Percentiles rank a stretch among this genome's conserved stretches.
phyloP scores from a whole-genome alignment of 1,140 invertebrate species.

The Nephila pilipes region DNA sequence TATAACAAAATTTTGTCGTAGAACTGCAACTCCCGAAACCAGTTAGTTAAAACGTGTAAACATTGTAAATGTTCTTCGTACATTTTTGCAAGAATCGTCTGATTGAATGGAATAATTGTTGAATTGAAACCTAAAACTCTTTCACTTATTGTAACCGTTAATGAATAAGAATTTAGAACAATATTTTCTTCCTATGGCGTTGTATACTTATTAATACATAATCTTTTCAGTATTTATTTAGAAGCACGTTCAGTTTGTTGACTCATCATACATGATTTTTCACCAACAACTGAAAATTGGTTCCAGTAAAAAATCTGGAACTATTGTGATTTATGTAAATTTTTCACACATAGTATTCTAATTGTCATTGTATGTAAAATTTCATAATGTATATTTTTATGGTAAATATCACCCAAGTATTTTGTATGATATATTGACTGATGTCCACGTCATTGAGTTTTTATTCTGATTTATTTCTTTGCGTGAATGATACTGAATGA shows the following conservation, averaged over 20 bases:
- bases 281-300: background rate
- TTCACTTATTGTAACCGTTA: too few species aligned
- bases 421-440: constrained; percentile 44
- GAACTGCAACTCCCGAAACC: too few species aligned
- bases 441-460: constrained; percentile 38
- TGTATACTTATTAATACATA: constrained; percentile 1
- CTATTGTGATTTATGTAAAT: constrained; percentile 25
- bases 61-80: too few species aligned
- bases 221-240: background rate
- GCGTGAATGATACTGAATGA: constrained; percentile 35
- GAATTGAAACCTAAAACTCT: too few species aligned
- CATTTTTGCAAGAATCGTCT: too few species aligned
- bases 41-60: too few species aligned
- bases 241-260: background rate
- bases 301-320: background rate
- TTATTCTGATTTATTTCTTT: constrained; percentile 25
- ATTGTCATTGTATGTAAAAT: constrained; percentile 24
- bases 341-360: constrained; percentile 13
- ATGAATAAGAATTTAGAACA: too few species aligned
- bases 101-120: too few species aligned
- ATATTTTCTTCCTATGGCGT: background rate
- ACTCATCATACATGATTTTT: background rate
- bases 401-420: constrained; percentile 28
- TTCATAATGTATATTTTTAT: constrained; percentile 36
- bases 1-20: too few species aligned